Evolutionary conservation across 2,113 vertebrate species (phyloP).

Genomic region (Hyaena hyaena): DNA sequence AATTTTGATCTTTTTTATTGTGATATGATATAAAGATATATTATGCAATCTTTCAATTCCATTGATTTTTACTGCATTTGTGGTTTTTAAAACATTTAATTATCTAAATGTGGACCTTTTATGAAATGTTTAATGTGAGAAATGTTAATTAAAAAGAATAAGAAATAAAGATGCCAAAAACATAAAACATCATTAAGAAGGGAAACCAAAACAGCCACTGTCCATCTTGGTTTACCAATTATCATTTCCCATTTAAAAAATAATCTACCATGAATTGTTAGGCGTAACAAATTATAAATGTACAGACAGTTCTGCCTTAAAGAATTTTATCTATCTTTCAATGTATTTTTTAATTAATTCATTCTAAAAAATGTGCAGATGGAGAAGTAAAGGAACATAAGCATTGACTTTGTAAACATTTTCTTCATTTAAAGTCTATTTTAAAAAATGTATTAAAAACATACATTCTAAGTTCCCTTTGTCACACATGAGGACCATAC

Average conservation of each 20-base stretch:
- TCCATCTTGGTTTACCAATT: not conserved
- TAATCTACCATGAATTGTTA: not conserved
- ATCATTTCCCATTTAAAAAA: not conserved
- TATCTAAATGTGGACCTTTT: not conserved
- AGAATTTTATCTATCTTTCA: not conserved
- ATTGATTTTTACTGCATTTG: not conserved
- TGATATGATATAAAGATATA: not conserved
- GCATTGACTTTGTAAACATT: not conserved
- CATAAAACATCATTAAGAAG: not conserved
- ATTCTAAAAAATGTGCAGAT: not conserved
- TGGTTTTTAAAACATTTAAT: not conserved
- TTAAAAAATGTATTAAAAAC: slow-evolving; percentile 38
- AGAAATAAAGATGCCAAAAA: not conserved
- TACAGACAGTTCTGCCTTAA: not conserved
- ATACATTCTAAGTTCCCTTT: not conserved
- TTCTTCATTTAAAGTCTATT: slow-evolving; percentile 11
- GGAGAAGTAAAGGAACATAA: not conserved
- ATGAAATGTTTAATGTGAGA: slow-evolving; percentile 23
- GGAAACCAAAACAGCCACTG: not conserved
- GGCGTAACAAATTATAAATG: not conserved
- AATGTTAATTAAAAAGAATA: not conserved
- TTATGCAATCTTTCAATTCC: not conserved
- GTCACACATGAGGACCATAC: not conserved
- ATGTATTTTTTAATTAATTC: not conserved
- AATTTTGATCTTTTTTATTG: not conserved